These are phyloP conservation scores for Camelus bactrianus DNA, from an alignment of 2,113 vertebrate species.

Conservation along the genomic window DNA sequence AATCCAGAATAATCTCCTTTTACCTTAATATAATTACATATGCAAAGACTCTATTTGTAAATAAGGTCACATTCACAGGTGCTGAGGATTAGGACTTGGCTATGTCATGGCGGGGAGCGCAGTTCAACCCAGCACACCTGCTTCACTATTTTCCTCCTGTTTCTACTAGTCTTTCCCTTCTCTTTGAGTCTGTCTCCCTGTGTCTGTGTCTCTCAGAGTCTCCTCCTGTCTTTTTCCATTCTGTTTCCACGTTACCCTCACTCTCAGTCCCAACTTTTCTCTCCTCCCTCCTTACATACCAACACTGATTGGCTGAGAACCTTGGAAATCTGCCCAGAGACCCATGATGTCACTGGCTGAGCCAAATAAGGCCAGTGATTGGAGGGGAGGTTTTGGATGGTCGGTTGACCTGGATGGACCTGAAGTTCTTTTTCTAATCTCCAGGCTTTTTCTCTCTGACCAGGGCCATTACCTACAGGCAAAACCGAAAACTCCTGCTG, in stretches of 20 bases:
- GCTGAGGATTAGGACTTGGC: background rate
- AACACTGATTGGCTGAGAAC: background rate
- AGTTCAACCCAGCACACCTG: too few species aligned
- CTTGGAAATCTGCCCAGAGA: background rate
- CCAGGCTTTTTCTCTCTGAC: background rate
- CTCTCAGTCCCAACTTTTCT: background rate
- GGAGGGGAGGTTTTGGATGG: background rate
- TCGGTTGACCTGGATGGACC: background rate
- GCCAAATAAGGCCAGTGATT: background rate
- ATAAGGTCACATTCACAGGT: background rate
- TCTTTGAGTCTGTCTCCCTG: background rate
- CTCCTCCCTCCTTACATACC: background rate
- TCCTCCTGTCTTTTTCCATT: background rate
- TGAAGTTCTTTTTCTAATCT: background rate
- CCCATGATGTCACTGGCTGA: background rate
- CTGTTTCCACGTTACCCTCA: background rate
- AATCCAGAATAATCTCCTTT: background rate
- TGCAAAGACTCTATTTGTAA: background rate
- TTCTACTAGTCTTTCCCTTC: background rate
- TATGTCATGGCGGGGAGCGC: too few species aligned
- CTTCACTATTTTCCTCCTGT: background rate
- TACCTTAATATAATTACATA: background rate
- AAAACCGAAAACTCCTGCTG: slow-evolving; percentile 72
- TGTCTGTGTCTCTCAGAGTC: background rate
- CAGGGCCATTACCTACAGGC: slow-evolving; percentile 71